A percentile compares a stretch with the other conserved stretches of the same genome.
Conservation (phyloP, 2,113 vertebrate species). For the Willisornis vidua region DNA sequence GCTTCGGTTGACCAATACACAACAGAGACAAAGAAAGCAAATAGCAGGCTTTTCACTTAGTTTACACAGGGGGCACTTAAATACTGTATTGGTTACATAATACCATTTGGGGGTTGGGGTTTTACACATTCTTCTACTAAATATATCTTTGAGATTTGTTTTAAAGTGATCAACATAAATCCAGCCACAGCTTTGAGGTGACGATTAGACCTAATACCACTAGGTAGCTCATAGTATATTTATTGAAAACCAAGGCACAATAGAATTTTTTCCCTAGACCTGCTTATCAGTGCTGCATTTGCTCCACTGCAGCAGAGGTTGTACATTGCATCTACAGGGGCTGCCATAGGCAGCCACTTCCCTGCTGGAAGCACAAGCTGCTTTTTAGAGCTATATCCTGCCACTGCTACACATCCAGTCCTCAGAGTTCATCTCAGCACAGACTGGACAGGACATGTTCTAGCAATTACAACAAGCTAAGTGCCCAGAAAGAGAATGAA, state of each 20-base stretch:
- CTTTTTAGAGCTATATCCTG: constrained; percentile 9
- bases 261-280: neutral
- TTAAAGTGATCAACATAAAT: constrained; percentile 51
- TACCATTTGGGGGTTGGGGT: constrained; percentile 34
- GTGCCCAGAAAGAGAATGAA: neutral
- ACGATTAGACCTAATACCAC: constrained; percentile 17
- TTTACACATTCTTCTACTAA: constrained; percentile 61
- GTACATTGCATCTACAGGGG: neutral
- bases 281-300: rapidly evolving
- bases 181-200: constrained; percentile 17
- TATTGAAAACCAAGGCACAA: neutral
- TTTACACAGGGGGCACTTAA: constrained; percentile 64
- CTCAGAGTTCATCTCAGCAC: neutral
- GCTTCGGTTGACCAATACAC: constrained; percentile 28
- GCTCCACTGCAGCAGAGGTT: neutral
- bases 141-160: constrained; percentile 38
- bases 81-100: constrained; percentile 63
- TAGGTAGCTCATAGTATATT: neutral
- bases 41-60: constrained; percentile 58
- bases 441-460: neutral
- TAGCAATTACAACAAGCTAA: neutral
- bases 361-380: neutral
- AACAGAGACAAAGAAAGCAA: constrained; percentile 62
- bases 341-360: neutral
- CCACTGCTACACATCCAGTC: neutral